Evolutionary conservation across 2,797 vertebrate genomes (phyloP), one percentile per base, ranked within the genome.

Genomic region (Acanthurus lineatus): DNA sequence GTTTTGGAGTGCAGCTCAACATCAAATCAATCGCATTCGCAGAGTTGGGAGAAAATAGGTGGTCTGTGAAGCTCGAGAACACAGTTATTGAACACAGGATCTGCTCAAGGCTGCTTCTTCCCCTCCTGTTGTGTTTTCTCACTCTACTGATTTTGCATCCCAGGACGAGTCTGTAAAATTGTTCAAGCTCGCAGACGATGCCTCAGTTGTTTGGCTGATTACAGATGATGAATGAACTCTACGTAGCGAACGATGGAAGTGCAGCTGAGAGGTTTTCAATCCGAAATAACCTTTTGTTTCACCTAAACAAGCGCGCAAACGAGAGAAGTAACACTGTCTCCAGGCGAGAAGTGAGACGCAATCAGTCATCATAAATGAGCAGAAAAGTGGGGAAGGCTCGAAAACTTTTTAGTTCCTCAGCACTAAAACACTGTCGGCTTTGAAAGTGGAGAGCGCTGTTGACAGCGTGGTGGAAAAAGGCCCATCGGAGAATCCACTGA

Each of bases 401-500:
- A 75, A 80, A 88, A 82, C 45, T 83, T 89, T 81, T 69, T 4
- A 62, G 85, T 79, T 88, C 69, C 68, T 89, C 85, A 85, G 85
- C 88, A 85, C 65, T 77, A 83, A 82, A 87, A 85, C 82, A 81
- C 8, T 65, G 79, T 77, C 71, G 11, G 87, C 76, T 89, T 91
- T 89, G 81, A 88, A 91, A 87, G 1, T 0, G 61, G 66, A 64
- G 76, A 58, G 59, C 72, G 3, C 48, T 59, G 70, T 80, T 90
- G 89, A 86, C 86, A 82, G 86, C 71, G 12, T 11, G 51, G 76
- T 81, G 28, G 83, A 82, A 74, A 83, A 52, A 82, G 84, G 86
- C 81, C 85, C 88, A 85, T 89, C 79, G 88, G 86, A 91, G 88
- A 86, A 70, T 88, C 76, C 82, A 67, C 86, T 72, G 84, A 89